A percentile compares a stretch with the other conserved stretches of the same genome.
Evolutionary conservation across 2,113 vertebrate species (phyloP).

Genomic region (Pycnonotus jocosus): DNA sequence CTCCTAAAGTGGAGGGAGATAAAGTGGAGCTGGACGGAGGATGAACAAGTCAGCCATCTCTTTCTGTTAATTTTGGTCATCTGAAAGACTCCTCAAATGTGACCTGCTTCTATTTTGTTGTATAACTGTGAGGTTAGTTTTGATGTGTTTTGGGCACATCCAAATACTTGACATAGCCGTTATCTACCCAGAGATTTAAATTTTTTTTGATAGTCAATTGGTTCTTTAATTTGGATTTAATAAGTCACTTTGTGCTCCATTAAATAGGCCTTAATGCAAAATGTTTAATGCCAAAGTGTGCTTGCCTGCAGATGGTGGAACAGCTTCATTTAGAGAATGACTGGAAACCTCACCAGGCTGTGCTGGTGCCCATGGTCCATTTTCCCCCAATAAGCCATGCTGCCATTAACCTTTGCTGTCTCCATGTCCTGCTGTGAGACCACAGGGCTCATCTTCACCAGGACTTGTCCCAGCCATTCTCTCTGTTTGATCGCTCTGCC

Average conservation of each 20-base stretch:
- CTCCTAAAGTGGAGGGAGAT: neutral
- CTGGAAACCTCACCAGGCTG: neutral
- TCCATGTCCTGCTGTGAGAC: neutral
- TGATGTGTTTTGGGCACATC: neutral
- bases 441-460: neutral
- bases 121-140: neutral
- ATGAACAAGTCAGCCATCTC: neutral
- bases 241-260: slow-evolving; percentile 44
- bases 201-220: slow-evolving; percentile 43
- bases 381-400: slow-evolving; percentile 13
- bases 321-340: slow-evolving; percentile 34
- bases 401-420: neutral
- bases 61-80: neutral
- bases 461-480: neutral
- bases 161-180: neutral
- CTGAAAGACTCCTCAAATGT: neutral
- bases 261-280: slow-evolving; percentile 48
- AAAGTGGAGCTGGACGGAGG: neutral
- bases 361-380: neutral
- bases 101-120: neutral
- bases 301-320: slow-evolving; percentile 11
- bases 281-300: slow-evolving; percentile 18
- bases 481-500: neutral
- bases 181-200: neutral
- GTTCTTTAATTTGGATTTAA: slow-evolving; percentile 42